A percentile compares a stretch with the other conserved stretches of the same genome.
phyloP scores from a whole-genome alignment of 1,140 invertebrate species.

The Papilio polytes region DNA sequence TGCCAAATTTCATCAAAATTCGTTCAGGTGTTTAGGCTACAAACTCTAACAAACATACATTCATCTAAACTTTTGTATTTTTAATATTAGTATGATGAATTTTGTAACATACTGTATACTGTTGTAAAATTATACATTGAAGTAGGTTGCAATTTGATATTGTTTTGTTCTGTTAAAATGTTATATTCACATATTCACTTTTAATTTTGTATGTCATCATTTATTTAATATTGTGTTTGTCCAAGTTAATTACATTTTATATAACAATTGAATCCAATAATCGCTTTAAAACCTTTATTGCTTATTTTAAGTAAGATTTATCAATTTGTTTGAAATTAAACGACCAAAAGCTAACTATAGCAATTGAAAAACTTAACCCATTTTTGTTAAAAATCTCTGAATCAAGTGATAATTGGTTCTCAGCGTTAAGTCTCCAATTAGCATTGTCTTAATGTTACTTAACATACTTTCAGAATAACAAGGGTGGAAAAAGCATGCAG shows the following conservation, averaged over 20 bases:
- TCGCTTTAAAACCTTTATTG: not conserved
- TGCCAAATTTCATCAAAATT: too few relatives aligned
- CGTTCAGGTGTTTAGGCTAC: too few relatives aligned
- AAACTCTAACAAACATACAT: too few relatives aligned
- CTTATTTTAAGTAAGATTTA: not conserved
- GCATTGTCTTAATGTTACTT: not conserved
- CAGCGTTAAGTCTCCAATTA: not conserved
- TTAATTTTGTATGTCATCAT: not conserved
- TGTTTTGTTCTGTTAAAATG: not conserved
- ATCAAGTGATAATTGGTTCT: not conserved
- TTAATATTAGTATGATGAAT: too few relatives aligned
- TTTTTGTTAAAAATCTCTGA: not conserved
- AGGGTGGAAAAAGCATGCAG: constrained; percentile 58
- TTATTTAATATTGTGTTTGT: not conserved
- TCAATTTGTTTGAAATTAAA: not conserved
- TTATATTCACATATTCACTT: not conserved
- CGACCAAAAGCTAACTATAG: too few relatives aligned
- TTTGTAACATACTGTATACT: too few relatives aligned
- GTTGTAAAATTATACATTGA: too few relatives aligned
- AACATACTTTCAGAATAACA: constrained; percentile 58
- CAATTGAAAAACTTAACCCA: too few relatives aligned
- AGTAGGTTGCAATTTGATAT: not conserved
- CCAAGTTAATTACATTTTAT: not conserved
- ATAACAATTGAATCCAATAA: not conserved
- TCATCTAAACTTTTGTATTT: too few relatives aligned